Evolutionary conservation across 2,797 vertebrate species (phyloP).

Genomic region (Calcarius lapponicus): DNA sequence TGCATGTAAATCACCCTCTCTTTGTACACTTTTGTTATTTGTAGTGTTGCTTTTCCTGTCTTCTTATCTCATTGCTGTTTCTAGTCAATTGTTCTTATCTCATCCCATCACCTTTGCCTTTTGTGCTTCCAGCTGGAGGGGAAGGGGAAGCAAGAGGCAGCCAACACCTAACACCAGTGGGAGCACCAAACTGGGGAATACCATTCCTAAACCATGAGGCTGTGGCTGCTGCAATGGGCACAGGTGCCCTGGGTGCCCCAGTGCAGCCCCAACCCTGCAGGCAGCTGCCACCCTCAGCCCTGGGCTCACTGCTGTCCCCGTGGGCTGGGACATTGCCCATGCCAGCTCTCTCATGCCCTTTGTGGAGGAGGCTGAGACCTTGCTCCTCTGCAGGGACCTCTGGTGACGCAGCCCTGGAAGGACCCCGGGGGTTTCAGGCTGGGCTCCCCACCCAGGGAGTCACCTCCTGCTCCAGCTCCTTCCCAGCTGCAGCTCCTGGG

Average conservation of each 20-base stretch:
- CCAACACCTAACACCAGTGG: background rate
- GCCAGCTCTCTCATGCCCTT: background rate
- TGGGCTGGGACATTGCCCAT: background rate
- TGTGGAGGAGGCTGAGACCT: background rate
- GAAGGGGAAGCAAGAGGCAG: background rate
- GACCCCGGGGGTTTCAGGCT: fast-evolving
- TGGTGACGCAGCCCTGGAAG: background rate
- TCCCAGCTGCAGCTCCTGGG: fast-evolving
- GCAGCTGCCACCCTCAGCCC: fast-evolving
- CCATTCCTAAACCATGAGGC: background rate
- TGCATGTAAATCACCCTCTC: background rate
- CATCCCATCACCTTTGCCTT: background rate
- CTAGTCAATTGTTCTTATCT: background rate
- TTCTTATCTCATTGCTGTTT: background rate
- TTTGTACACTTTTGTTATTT: background rate
- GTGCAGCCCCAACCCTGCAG: background rate
- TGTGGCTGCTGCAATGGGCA: background rate
- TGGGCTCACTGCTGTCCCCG: fast-evolving
- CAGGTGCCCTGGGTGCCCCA: background rate
- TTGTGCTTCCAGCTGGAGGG: background rate
- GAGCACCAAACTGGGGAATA: background rate
- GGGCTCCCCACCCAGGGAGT: background rate
- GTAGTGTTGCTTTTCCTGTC: background rate
- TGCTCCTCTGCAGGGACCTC: fast-evolving
- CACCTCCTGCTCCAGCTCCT: background rate